Evolutionary conservation across 2,113 vertebrate genomes (phyloP), one percentile per base, ranked within the genome.

Genomic region (Pantherophis guttatus): DNA sequence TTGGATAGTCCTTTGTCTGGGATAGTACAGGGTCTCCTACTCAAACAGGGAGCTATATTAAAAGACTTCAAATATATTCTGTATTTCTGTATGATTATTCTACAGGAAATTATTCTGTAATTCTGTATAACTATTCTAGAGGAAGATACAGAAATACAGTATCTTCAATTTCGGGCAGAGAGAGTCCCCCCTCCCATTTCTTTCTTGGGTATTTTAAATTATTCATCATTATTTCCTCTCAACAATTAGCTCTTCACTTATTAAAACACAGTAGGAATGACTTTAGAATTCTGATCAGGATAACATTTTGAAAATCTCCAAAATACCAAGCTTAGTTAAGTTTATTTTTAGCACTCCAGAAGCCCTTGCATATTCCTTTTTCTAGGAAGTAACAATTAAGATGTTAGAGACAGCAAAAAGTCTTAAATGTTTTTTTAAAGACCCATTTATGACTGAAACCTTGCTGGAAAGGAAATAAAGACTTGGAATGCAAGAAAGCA

Each of bases 171-270:
- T 96, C 93, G 95, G 88, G 87, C 94, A 95, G 96, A 96, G 92
- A 91, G 92, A 96, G 91, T 91, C 57, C 92, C 94, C 94, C 94
- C 93, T 92, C 94, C 96, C 95, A 94, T 95, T 94, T 96, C 17
- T 96, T 93, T 95, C n/a, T 81, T 95, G 95, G 95, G 93, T 94
- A 95, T 95, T 93, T 92, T 96, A 92, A 96, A 96, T 97, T 97
- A 97, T 97, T 97, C 95, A 96, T 95, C 23, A 94, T 96, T 97
- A 95, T 93, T 90, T 94, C 55, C 90, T 95, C 96, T 95, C 95
- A 97, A 96, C 94, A 92, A 96, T 70, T 95, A 62, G 94, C 91
- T 90, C 92, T 94, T 95, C 95, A 93, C 96, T 97, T 97, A 96
- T 96, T 97, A 97, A 96, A 96, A 86, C 90, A 95, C 95, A 93